These are phyloP conservation scores for Oreochromis aureus DNA, from an alignment of 2,113 vertebrate genomes.

Conservation along the genomic window DNA sequence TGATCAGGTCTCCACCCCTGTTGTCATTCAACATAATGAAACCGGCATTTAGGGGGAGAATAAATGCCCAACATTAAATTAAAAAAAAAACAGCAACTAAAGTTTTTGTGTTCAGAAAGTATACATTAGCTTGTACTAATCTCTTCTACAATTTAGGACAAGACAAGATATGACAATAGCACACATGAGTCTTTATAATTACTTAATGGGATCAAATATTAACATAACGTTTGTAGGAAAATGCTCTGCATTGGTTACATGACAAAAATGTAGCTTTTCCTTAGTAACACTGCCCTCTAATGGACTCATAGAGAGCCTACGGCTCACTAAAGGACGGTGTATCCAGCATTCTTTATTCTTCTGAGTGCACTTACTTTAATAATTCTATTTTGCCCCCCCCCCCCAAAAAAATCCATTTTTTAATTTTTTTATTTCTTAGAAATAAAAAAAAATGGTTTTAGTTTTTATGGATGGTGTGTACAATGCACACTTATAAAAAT, in stretches of 20 bases:
- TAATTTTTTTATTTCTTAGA: neutral
- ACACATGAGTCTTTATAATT: neutral
- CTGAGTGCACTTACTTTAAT: neutral
- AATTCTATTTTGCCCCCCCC: neutral
- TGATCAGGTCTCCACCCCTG: neutral
- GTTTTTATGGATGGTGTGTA: neutral
- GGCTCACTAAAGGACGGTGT: neutral
- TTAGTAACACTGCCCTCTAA: constrained; percentile 14
- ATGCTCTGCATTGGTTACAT: neutral
- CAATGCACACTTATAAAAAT: neutral
- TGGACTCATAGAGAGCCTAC: neutral
- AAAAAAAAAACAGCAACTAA: neutral
- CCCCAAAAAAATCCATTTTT: neutral
- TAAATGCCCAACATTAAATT: neutral
- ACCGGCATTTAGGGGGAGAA: neutral
- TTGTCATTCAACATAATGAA: neutral
- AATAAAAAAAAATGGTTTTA: neutral
- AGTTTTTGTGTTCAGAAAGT: neutral
- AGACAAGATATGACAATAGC: neutral
- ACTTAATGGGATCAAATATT: neutral
- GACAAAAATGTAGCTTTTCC: neutral
- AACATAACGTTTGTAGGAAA: neutral
- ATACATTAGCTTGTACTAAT: neutral
- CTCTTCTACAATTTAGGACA: neutral
- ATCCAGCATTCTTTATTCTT: neutral